Base-by-base conservation (phyloP, 2,797 vertebrate species). In the Gobionotothen gibberifrons region DNA sequence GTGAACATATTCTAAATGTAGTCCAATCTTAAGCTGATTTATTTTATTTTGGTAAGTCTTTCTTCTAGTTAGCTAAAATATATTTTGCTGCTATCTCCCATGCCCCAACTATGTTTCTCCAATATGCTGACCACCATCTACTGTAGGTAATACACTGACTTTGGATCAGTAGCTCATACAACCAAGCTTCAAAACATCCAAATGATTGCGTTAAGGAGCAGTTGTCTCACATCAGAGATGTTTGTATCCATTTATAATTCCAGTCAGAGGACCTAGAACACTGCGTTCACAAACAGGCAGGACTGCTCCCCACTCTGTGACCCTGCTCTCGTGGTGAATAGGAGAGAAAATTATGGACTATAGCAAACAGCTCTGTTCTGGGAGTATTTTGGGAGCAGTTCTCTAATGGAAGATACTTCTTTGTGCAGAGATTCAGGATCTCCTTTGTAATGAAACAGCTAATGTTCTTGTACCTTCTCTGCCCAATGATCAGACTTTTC, bases 361-460 rank as follows among this genome's bases (percentile, higher is more conserved):
- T 5, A 85, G 68, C 43, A 36, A 14, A 74, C 69, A 78, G 47
- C 68, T 69, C 72, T 46, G 40, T 73, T 53, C 55, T 63, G 44
- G 13, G 68, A 73, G 72, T 84, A 69, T 82, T 82, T 80, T 78
- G 64, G 53, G 65, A 79, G 57, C 76, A 74, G 65, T 74, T 80
- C 83, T 81, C 76, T 88, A 88, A 91, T 87, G 81, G 86, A 87
- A 81, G 82, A 90, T 76, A 85, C 73, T 90, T 73, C 79, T 79
- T 72, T 89, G 85, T 78, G 62, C 54, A 85, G 85, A 66, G 76
- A 89, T 69, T 70, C 43, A 43, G 51, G 42, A 74, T 80, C 70
- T 81, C 70, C 82, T 85, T 78, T 87, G 83, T 90, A 90, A 93
- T 90, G 87, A 92, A 91, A 87, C 88, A 88, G 74, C 84, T 89